These are phyloP conservation scores for Penaeus chinensis DNA, from an alignment of 1,140 invertebrate species.

Conservation along the genomic window DNA sequence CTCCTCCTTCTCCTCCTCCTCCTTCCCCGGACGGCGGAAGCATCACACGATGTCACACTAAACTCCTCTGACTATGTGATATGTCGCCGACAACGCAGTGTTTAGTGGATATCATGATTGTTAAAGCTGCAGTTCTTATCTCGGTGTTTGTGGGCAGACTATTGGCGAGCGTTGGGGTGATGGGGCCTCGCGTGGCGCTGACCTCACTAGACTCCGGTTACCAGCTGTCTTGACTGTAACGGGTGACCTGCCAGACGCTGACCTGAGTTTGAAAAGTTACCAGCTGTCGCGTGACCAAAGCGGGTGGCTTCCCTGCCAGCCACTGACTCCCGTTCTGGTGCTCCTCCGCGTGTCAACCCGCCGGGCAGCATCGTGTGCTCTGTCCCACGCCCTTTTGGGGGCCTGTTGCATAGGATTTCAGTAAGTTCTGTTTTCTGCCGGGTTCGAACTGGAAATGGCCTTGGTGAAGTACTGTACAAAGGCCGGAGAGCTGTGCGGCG, in stretches of 20 bases:
- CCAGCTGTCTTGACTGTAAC: no score
- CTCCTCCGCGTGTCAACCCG: conserved; percentile 4
- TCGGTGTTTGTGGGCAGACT: conserved; percentile 17
- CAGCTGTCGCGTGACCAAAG: conserved; percentile 20
- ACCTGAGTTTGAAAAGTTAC: neutral
- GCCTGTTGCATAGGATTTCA: conserved; percentile 32
- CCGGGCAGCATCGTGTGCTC: neutral
- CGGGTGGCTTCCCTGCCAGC: neutral
- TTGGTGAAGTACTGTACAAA: conserved; percentile 32
- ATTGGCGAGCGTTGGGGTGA: conserved; percentile 36
- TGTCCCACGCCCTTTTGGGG: neutral
- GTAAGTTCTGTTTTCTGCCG: conserved; percentile 33
- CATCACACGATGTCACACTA: conserved; percentile 45
- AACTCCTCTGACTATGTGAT: conserved; percentile 49
- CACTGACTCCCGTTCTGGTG: conserved; percentile 2
- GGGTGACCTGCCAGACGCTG: no score
- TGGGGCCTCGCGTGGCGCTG: conserved; percentile 45
- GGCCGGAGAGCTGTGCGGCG: neutral
- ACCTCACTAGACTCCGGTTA: conserved; percentile 31
- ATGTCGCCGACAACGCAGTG: conserved; percentile 51
- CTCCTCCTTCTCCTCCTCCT: conserved; percentile 39
- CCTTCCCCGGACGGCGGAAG: conserved; percentile 35
- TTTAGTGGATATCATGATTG: conserved; percentile 46
- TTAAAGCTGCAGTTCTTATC: conserved; percentile 37
- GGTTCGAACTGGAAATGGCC: conserved; percentile 4